Evolutionary conservation across 2,113 vertebrate species (phyloP).

Genomic region (Oncorhynchus masou): DNA sequence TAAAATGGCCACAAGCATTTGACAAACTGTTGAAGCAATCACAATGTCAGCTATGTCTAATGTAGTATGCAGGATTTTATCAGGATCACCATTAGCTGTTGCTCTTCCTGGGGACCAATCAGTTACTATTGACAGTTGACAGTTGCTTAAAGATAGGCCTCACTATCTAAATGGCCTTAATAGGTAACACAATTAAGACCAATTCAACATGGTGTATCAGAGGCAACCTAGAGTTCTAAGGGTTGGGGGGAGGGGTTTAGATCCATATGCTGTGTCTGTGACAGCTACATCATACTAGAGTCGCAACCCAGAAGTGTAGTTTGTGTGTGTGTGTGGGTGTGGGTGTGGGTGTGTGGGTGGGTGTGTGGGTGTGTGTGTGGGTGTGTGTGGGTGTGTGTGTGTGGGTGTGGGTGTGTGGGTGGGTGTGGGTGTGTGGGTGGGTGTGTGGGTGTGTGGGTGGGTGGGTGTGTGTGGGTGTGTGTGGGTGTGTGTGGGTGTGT

Average conservation of each 20-base stretch:
- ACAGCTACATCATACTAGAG: conserved; percentile 64
- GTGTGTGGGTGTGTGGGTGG: no score
- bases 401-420: background rate
- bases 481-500: no score
- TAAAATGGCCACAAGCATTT: background rate
- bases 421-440: no score
- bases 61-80: no score
- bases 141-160: conserved; percentile 67
- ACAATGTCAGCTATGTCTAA: background rate
- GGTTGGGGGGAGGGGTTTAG: conserved; percentile 42
- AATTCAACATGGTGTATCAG: conserved; percentile 65
- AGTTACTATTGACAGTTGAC: conserved; percentile 59
- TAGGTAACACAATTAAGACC: conserved; percentile 63
- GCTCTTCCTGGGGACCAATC: conserved; percentile 17
- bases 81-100: no score
- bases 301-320: conserved; percentile 56
- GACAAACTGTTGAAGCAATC: background rate
- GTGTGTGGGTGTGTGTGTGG: background rate
- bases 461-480: rapidly evolving
- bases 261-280: conserved; percentile 66
- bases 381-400: background rate
- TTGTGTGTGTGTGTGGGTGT: background rate
- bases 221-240: conserved; percentile 41
- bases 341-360: conserved; percentile 3
- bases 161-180: conserved; percentile 62